Evolutionary conservation across 2,888 invertebrate species (phyloP), one percentile per base, ranked within the genome.

Genomic region (Drepanosiphum platanoidis): DNA sequence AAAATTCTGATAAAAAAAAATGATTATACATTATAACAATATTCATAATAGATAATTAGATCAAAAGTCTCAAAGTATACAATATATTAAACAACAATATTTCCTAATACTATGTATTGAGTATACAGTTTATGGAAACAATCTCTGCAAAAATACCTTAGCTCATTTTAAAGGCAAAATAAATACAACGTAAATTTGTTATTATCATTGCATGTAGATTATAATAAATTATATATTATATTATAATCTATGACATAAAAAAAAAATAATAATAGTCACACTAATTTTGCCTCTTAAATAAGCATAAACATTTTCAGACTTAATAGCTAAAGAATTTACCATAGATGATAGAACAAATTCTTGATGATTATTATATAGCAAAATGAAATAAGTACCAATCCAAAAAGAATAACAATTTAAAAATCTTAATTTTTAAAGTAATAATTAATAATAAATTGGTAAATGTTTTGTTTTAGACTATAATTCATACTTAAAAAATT

Each of bases 331-430:
- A 52, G 22, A 2, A 52, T 52, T 18, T 52, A 52, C 5, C 22
- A 52, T 1, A 52, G 15, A 52, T 11, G 9, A 22, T 22, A 18
- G 9, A n/a, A 27, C n/a, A 61, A 27, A 61, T 1, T n/a, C n/a
- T 9, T 52, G 27, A 61, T 9, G 9, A 61, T 2, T 9, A 61
- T 27, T 8, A 27, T n/a, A 61, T 42, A 46, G 27, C 34, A 68
- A n/a, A 70, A 70, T 58, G 18, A 80, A 68, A 36, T 70, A 52
- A 70, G 30, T 58, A 80, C 27, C 4, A 34, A 79, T n/a, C 18
- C 34, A 13, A 78, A 46, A 30, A 46, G n/a, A n/a, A n/a, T n/a
- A n/a, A n/a, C n/a, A 61, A 30, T 32, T 11, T 34, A 75, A 34
- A 70, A 78, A 42, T 27, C 3, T 27, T 9, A 42, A 64, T 66